Percentiles rank a stretch among this genome's conserved stretches.
Evolutionary conservation across 2,888 invertebrate species (phyloP).

Genomic region (Dynastes grantii): DNA sequence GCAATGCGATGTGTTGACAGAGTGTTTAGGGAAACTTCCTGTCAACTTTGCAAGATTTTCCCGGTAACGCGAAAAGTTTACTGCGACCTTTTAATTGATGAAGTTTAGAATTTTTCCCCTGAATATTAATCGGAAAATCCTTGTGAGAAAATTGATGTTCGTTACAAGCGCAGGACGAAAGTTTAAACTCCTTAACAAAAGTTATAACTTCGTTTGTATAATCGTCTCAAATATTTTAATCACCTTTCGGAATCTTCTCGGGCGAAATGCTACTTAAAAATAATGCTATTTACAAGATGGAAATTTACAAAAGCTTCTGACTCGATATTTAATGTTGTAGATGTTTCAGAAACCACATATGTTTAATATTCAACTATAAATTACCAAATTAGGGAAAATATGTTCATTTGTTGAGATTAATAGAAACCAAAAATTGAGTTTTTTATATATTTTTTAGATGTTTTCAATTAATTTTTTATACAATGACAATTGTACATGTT

Average conservation of each 20-base stretch:
- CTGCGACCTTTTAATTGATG: slow-evolving; percentile 36
- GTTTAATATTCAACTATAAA: too few species aligned
- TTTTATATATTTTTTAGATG: too few species aligned
- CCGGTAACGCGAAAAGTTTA: slow-evolving; percentile 2
- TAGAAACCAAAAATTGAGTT: too few species aligned
- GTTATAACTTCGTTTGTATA: slow-evolving; percentile 44
- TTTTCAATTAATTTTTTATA: too few species aligned
- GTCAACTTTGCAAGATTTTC: slow-evolving; percentile 6
- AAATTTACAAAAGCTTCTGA: neutral
- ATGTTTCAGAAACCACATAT: too few species aligned
- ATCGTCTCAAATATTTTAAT: slow-evolving; percentile 40
- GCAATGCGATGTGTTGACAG: neutral
- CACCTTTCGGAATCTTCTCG: slow-evolving; percentile 26
- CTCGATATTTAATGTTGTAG: too few species aligned
- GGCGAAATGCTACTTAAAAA: slow-evolving; percentile 13
- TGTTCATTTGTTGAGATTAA: too few species aligned
- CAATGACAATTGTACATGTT: too few species aligned
- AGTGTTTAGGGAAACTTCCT: neutral
- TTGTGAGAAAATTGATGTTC: slow-evolving; percentile 46
- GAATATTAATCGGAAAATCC: slow-evolving; percentile 47
- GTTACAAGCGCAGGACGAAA: slow-evolving; percentile 27
- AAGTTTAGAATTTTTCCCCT: slow-evolving; percentile 30
- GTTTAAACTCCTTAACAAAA: slow-evolving; percentile 42
- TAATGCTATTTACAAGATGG: slow-evolving; percentile 31
- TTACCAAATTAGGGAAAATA: too few species aligned